A percentile compares a stretch with the other conserved stretches of the same genome.
Conservation (phyloP, 2,113 vertebrate genomes). For the Serinus canaria region DNA sequence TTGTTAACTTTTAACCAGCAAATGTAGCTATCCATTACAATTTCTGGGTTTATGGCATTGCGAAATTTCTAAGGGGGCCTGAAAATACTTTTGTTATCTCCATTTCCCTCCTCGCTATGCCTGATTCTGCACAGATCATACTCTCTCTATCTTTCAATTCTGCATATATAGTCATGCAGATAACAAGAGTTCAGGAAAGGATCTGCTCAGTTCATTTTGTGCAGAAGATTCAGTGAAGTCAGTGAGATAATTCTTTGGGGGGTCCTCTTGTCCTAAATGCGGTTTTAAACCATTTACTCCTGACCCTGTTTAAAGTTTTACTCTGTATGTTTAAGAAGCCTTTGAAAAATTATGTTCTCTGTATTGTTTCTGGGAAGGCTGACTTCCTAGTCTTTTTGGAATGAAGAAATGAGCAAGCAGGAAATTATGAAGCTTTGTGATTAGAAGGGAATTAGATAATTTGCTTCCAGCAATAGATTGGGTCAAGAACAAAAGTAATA, state of each 20-base stretch:
- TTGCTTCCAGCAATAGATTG: not conserved
- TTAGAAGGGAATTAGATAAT: not conserved
- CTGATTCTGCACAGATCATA: constrained; percentile 12
- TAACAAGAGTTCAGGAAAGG: not conserved
- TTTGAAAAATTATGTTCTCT: not conserved
- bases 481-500: not conserved
- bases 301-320: not conserved
- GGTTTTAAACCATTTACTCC: not conserved
- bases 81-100: constrained; percentile 55
- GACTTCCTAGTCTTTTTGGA: not conserved
- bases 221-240: not conserved
- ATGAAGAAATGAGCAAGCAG: not conserved
- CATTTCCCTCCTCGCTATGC: constrained; percentile 8
- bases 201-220: not conserved
- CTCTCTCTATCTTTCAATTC: not conserved
- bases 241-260: not conserved
- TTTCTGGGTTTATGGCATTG: constrained; percentile 51
- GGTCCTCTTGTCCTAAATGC: not conserved
- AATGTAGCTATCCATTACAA: constrained; percentile 65
- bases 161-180: not conserved
- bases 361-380: not conserved
- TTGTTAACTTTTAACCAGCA: constrained; percentile 71
- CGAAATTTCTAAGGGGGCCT: constrained; percentile 19
- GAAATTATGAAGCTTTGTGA: not conserved
- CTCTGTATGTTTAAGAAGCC: not conserved